Evolutionary conservation across 2,888 invertebrate species (phyloP), one percentile per base, ranked within the genome.

Genomic region (Nomada ferruginata): DNA sequence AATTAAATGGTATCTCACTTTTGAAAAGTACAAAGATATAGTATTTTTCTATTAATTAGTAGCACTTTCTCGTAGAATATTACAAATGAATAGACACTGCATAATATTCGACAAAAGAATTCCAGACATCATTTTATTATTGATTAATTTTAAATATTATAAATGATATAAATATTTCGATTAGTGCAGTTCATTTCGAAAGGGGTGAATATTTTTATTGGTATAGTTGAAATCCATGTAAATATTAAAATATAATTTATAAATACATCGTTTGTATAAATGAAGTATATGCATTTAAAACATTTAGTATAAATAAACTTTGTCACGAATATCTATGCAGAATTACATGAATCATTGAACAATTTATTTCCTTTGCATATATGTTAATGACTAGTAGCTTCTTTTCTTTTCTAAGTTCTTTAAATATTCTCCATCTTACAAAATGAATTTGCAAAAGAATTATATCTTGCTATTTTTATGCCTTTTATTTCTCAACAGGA

Each of bases 21-120:
- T 60, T 47, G 15, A 70, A 72, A 76, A 81, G 73, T 83, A 83
- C 81, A 83, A 80, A 80, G 29, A 72, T 47, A 81, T 73, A 81
- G 61, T 83, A 83, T 83, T 81, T 81, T 81, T 70, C 76, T 81
- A 76, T 74, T 70, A 13, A 76, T 64, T 69, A 73, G 5, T 70
- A 36, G 11, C 53, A 69, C 69, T 70, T 74, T 79, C 63, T 59
- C 47, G 53, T 29, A 10, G 18, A 5, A 63, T 71, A 50, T 26
- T 61, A 15, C 57, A 44, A n/a, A 20, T 29, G n/a, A 60, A 75
- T 18, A 65, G 9, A 59, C 26, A 63, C 11, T n/a, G 69, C 42
- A 44, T 29, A 11, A 57, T 63, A 77, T 50, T 57, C 10, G 52
- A 23, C 13, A 26, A 57, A 69, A 10, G 15, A 23, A 13, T 55